Evolutionary conservation across 1,140 invertebrate genomes (phyloP).

Genomic region (Camponotus vicinus): DNA sequence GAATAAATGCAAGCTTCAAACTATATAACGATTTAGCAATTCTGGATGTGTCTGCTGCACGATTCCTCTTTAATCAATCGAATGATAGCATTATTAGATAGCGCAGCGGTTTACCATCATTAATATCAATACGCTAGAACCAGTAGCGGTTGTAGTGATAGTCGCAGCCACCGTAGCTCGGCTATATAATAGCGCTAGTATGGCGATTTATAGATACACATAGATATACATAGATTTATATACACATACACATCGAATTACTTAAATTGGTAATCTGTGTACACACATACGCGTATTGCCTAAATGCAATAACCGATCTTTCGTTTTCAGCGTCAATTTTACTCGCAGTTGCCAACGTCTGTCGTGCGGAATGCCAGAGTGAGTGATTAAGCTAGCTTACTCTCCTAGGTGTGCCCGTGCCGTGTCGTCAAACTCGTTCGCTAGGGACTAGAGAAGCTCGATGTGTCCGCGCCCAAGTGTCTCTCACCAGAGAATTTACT

Average conservation of each 20-base stretch:
- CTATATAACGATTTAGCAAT: constrained; percentile 2
- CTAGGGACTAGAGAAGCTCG: constrained; percentile 21
- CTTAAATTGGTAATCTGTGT: constrained; percentile 1
- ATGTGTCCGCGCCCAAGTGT: constrained; percentile 13
- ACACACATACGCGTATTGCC: background rate
- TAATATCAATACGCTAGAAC: constrained; percentile 35
- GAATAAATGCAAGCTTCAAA: background rate
- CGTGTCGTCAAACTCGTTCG: constrained; percentile 42
- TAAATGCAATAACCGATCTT: constrained; percentile 68
- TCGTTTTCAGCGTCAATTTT: constrained; percentile 85
- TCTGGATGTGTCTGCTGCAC: constrained; percentile 48
- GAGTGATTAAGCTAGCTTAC: constrained; percentile 80
- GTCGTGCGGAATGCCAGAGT: constrained; percentile 87
- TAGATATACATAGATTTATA: background rate
- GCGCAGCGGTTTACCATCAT: constrained; percentile 21
- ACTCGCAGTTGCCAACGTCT: constrained; percentile 84
- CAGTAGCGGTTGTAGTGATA: constrained; percentile 61
- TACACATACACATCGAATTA: background rate
- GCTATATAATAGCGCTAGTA: constrained; percentile 60
- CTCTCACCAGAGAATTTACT: background rate
- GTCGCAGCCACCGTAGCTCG: constrained; percentile 52
- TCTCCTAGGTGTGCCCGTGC: constrained; percentile 55
- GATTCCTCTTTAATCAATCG: constrained; percentile 7
- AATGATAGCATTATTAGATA: constrained; percentile 53
- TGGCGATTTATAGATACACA: background rate